These are phyloP conservation scores for Molossus alvarezi DNA, from an alignment of 2,797 vertebrate species.

Conservation along the genomic window DNA sequence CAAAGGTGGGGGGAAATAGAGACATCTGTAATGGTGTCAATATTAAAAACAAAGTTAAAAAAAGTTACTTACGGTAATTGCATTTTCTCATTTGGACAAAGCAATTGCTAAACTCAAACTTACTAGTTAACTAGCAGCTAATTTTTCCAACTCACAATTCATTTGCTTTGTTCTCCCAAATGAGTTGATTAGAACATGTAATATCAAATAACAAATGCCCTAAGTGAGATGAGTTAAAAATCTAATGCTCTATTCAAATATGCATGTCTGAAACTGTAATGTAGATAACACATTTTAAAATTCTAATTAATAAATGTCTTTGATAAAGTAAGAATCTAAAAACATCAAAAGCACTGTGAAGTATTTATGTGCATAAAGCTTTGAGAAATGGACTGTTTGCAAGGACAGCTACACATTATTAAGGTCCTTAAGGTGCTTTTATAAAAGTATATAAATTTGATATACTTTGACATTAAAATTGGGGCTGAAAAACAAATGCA, in stretches of 20 bases:
- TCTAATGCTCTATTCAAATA: background rate
- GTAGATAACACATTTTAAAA: background rate
- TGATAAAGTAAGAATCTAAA: slow-evolving; percentile 23
- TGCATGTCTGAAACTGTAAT: slow-evolving; percentile 18
- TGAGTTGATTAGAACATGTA: background rate
- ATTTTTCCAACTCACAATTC: background rate
- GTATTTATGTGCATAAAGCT: background rate
- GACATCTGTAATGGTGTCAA: background rate
- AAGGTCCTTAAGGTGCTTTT: slow-evolving; percentile 24
- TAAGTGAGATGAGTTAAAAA: slow-evolving; percentile 39
- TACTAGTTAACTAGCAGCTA: background rate
- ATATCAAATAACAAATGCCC: background rate
- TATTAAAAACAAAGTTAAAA: background rate
- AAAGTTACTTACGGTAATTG: background rate
- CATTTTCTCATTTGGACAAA: slow-evolving; percentile 33
- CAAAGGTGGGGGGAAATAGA: background rate
- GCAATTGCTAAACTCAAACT: background rate
- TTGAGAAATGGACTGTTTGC: slow-evolving; percentile 16
- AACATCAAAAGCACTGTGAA: slow-evolving; percentile 40
- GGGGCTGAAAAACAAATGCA: slow-evolving; percentile 51
- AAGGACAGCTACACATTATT: slow-evolving; percentile 57
- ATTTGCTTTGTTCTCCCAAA: background rate
- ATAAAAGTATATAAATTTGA: background rate
- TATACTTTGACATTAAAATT: slow-evolving; percentile 4
- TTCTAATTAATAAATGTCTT: slow-evolving; percentile 27